Evolutionary conservation across 1,140 invertebrate genomes (phyloP).

Genomic region (Anastrepha obliqua): DNA sequence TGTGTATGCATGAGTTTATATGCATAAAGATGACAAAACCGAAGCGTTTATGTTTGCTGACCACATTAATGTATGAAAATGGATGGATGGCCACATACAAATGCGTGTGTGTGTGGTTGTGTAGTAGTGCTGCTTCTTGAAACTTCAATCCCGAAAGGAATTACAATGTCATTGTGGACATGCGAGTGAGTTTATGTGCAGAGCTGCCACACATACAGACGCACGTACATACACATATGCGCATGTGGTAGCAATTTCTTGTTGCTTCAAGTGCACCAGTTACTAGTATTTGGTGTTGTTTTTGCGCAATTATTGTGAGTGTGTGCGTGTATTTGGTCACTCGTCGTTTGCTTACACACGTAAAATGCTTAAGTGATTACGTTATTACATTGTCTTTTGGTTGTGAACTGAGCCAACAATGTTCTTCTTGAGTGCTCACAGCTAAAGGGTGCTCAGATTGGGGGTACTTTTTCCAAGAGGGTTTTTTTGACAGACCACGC

Average conservation of each 20-base stretch:
- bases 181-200: not conserved
- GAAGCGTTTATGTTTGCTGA: not conserved
- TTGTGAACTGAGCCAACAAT: constrained; percentile 25
- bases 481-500: too few relatives aligned
- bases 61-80: constrained; percentile 34
- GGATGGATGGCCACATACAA: not conserved
- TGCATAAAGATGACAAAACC: not conserved
- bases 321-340: constrained; percentile 3
- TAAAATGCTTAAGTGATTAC: constrained; percentile 53
- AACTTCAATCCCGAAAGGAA: constrained; percentile 20
- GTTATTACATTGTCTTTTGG: constrained; percentile 54
- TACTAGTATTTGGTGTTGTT: not conserved
- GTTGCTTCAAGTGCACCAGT: not conserved
- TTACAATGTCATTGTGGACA: constrained; percentile 9
- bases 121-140: not conserved
- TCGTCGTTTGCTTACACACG: constrained; percentile 30
- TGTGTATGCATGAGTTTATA: not conserved
- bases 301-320: not conserved
- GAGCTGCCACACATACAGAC: not conserved
- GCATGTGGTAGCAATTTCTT: constrained; percentile 9
- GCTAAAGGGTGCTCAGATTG: too few relatives aligned
- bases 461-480: too few relatives aligned
- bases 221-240: not conserved
- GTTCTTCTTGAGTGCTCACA: not conserved
- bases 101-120: too few relatives aligned